A percentile compares a stretch with the other conserved stretches of the same genome.
phyloP scores from a whole-genome alignment of 2,797 vertebrate species.

The Helicolenus hilgendorfi region DNA sequence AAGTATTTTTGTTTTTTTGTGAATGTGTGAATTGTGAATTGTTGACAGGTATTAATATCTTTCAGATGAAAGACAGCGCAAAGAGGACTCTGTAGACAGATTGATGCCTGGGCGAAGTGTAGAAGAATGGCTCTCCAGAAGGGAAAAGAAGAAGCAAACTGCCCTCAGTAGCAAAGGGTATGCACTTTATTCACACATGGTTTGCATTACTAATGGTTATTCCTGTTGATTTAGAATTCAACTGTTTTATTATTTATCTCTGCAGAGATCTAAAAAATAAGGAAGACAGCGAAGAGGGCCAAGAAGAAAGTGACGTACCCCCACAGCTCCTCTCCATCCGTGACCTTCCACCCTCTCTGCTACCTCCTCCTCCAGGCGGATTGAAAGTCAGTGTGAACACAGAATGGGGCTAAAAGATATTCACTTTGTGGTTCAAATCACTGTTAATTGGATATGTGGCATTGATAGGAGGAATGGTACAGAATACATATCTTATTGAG shows the following conservation, averaged over 20 bases:
- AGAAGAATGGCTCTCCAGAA: constrained; percentile 95
- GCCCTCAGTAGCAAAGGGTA: constrained; percentile 90
- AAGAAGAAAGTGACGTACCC: constrained; percentile 87
- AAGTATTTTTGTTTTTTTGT: no score
- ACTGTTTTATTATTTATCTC: constrained; percentile 56
- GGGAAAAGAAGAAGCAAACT: constrained; percentile 90
- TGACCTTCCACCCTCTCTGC: constrained; percentile 95
- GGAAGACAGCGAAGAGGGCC: constrained; percentile 76
- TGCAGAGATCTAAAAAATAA: constrained; percentile 79
- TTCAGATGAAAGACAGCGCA: constrained; percentile 91
- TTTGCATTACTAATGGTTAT: constrained; percentile 43
- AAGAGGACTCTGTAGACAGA: constrained; percentile 82
- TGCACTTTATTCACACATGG: constrained; percentile 6
- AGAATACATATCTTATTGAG: neutral
- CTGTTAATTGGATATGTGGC: neutral
- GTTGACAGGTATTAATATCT: constrained; percentile 13
- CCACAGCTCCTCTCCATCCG: constrained; percentile 92
- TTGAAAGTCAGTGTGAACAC: constrained; percentile 86
- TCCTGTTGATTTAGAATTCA: constrained; percentile 52
- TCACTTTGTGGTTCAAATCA: constrained; percentile 7
- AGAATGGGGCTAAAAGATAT: constrained; percentile 93
- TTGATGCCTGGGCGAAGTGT: constrained; percentile 77
- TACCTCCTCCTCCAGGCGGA: constrained; percentile 91
- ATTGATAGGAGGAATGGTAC: neutral
- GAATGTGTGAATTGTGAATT: neutral